Evolutionary conservation across 2,888 invertebrate species (phyloP), one percentile per base, ranked within the genome.

Genomic region (Strigamia crassipes): DNA sequence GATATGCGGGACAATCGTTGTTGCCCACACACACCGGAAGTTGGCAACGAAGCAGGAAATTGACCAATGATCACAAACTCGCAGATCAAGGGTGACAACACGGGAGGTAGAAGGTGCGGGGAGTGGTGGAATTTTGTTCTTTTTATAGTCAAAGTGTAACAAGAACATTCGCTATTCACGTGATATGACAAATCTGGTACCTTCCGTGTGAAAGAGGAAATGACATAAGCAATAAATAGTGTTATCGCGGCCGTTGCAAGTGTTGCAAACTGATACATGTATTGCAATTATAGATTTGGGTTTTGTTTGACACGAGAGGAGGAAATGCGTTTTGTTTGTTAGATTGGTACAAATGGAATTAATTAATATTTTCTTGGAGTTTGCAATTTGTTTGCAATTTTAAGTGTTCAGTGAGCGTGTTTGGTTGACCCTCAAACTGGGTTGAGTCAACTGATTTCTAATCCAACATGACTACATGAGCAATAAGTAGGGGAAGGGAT

Each of bases 21-120:
- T 73, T 73, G 73, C 73, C 73, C 73, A 73, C 73, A 73, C 73
- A 73, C 73, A 73, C 73, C 73, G 73, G 73, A 73, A 73, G 73
- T 73, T 73, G 73, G 73, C 56, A 73, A 73, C 73, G 31, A 73
- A 73, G 73, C 73, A 73, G 73, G 73, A 73, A 73, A 73, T 73
- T 73, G 73, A 73, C 73, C 73, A 73, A 73, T 73, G 73, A 73
- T 73, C 73, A 73, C 73, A 73, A 73, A 73, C 73, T 73, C 27
- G 73, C 73, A 73, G 73, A 73, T 73, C 73, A 73, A 73, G 73
- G 73, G 73, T 73, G 73, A 73, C 73, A 73, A 73, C 73, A 73
- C 73, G 73, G 73, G 73, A 73, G 73, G 73, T 66, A 66, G 66
- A 66, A 66, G 66, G 66, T 66, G 66, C 10, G 23, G 66, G 66